Evolutionary conservation across 2,888 invertebrate genomes (phyloP).

Genomic region (Ceramica pisi): DNA sequence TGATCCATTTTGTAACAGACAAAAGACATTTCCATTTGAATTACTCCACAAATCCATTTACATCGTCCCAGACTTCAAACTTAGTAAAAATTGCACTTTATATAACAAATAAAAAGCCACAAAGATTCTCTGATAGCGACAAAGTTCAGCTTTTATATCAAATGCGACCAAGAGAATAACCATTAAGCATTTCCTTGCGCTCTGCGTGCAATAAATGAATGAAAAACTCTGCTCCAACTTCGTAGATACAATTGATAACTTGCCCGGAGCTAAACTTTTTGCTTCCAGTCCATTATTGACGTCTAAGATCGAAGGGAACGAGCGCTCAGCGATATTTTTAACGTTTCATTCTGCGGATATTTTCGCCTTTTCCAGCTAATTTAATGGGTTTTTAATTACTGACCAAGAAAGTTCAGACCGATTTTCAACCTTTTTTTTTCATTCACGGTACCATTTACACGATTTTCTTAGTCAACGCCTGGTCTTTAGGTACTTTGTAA

Average conservation of each 20-base stretch:
- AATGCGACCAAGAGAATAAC: constrained; percentile 82
- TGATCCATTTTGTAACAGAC: constrained; percentile 40
- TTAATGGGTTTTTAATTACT: constrained; percentile 65
- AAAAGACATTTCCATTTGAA: constrained; percentile 67
- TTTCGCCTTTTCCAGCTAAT: constrained; percentile 66
- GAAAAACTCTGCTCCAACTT: constrained; percentile 82
- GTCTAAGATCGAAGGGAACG: constrained; percentile 74
- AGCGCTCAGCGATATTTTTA: constrained; percentile 74
- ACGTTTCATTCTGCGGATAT: constrained; percentile 69
- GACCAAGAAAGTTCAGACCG: constrained; percentile 37
- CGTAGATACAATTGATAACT: constrained; percentile 87
- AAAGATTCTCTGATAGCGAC: constrained; percentile 75
- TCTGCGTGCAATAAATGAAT: constrained; percentile 86
- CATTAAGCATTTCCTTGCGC: constrained; percentile 84
- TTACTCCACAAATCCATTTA: constrained; percentile 74
- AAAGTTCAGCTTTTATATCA: constrained; percentile 82
- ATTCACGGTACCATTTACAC: constrained; percentile 36
- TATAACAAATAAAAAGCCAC: constrained; percentile 76
- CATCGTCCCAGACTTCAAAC: constrained; percentile 71
- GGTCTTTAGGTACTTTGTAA: not conserved
- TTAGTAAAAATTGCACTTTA: constrained; percentile 78
- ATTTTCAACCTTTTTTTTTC: constrained; percentile 38
- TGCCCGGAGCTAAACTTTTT: constrained; percentile 84
- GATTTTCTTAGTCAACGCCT: not conserved
- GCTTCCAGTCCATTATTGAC: constrained; percentile 84